Base-by-base conservation (phyloP, 2,888 invertebrate species). In the Tetragonisca angustula region DNA sequence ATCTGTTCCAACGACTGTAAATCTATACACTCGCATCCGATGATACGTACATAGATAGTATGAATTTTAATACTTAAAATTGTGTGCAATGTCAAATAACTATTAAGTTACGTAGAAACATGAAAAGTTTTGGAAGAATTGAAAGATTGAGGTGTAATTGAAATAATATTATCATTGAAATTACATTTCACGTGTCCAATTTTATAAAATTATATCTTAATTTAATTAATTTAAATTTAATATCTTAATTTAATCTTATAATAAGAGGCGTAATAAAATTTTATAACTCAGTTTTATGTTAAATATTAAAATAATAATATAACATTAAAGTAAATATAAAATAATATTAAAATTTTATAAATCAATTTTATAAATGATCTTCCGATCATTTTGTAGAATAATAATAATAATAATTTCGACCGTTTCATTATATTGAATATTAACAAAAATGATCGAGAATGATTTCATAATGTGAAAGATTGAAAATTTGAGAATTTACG, bases 1-100 rank as follows among this genome's bases (percentile, higher is more conserved):
- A 52, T 74, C 52, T 74, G 36, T 59, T 24, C n/a, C 9, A n/a
- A 19, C 59, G 59, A 49, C 43, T 59, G 59, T 43, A 61, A 61
- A 59, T 59, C 36, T 43, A 19, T 15, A 9, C 56, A 56, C 43
- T 9, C 19, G 9, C 36, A 32, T 4, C 11, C 4, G 19, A 56
- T n/a, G 43, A 36, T n/a, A 21, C 56, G 32, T 32, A 32, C 9
- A 2, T 19, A 21, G 17, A 36, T 54, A 54, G 32, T 32, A 32
- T 54, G 21, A 54, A 21, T 54, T 54, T 21, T 54, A 21, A 21
- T 21, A 54, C 19, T 54, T 54, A n/a, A 56, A 56, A 56, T n/a
- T 56, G 17, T 61, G 17, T n/a, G 36, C 11, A 19, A 9, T n/a
- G 43, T 64, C 32, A 15, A 17, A 21, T 32, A 15, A 43, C 43